Percentiles rank a stretch among this genome's conserved stretches.
Conservation (phyloP, 2,888 invertebrate genomes). For the Polymixis flavicincta region DNA sequence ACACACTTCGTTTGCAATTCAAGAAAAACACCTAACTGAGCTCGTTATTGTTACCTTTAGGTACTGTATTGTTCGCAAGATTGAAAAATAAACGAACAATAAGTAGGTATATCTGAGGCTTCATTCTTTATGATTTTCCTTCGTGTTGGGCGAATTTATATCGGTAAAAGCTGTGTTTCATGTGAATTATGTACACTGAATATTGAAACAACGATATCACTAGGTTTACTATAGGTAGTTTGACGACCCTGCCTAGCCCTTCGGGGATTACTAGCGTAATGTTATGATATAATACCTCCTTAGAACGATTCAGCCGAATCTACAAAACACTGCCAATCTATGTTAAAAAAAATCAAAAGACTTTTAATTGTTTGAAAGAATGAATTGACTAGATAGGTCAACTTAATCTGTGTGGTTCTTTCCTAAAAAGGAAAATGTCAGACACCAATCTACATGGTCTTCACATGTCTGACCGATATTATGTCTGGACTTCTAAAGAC, state of each 20-base stretch:
- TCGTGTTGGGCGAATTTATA: background rate
- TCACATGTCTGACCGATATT: no score
- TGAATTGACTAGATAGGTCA: no score
- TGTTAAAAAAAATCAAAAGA: background rate
- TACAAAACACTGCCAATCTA: background rate
- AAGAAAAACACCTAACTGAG: slow-evolving; percentile 52
- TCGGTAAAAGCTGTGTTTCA: background rate
- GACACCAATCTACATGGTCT: no score
- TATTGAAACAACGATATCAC: background rate
- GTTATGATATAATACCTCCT: background rate
- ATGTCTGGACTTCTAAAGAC: no score
- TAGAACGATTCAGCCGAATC: background rate
- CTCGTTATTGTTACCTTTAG: slow-evolving; percentile 53
- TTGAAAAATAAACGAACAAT: slow-evolving; percentile 53
- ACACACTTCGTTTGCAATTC: slow-evolving; percentile 59
- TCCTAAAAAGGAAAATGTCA: no score
- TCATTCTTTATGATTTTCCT: slow-evolving; percentile 8
- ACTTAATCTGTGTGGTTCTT: no score
- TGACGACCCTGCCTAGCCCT: background rate
- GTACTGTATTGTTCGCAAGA: slow-evolving; percentile 50
- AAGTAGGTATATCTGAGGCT: slow-evolving; percentile 31
- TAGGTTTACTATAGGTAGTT: background rate
- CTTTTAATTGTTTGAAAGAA: no score
- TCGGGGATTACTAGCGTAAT: background rate
- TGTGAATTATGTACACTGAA: background rate